Base-by-base conservation (phyloP, 2,888 invertebrate species). In the Phlogophora meticulosa region DNA sequence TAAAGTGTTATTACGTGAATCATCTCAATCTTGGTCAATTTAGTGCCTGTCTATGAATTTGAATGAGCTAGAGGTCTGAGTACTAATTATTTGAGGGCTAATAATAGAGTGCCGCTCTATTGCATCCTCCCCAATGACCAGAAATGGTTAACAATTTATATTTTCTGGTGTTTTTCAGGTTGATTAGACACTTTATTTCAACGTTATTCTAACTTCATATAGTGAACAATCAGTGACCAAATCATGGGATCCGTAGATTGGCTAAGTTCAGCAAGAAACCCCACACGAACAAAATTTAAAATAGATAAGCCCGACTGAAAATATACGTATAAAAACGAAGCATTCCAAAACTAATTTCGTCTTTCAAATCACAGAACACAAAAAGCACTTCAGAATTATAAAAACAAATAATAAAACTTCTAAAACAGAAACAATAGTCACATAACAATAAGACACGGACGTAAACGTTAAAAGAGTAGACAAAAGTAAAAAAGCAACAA, bases 331-430 rank as follows among this genome's bases (percentile, higher is more conserved):
- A 77, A 82, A 80, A 74, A 74, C 62, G 66, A 48, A 67, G 59
- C 55, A 64, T 71, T 69, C 71, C 53, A 36, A 81, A 74, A 79
- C 70, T 66, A 66, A 79, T 84, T 85, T 61, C 58, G 71, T 77
- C 78, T 81, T 81, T 76, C 63, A 76, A 63, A 74, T 75, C 72
- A 82, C 67, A 72, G 61, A 88, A 82, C 69, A 88, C 88, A 89
- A 89, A 89, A 90, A 83, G 85, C 85, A 91, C 93, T 94, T 90
- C 85, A 92, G 87, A 91, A 88, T 88, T 90, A 91, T 88, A 89
- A 91, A 93, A 93, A 94, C 91, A 92, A 91, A 88, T 88, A 91
- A 91, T 90, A 90, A 92, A 91, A 88, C 79, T 76, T 86, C 76
- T 83, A 76, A 81, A 88, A 88, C 77, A 87, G 80, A 91, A 90